Conservation (phyloP, 2,888 invertebrate species). For the Cryptus viduatorius region DNA sequence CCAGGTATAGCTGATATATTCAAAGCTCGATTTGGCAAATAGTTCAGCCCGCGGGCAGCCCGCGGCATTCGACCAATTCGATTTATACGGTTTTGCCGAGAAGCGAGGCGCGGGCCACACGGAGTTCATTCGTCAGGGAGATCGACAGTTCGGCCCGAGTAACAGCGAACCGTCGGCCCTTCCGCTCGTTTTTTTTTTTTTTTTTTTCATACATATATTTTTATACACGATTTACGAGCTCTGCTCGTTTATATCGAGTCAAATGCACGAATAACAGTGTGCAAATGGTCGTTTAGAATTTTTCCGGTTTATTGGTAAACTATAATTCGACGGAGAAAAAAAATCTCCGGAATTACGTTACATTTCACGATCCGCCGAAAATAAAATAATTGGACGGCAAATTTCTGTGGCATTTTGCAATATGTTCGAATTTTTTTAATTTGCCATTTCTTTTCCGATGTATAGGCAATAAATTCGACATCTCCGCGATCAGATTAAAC, state of each 20-base stretch:
- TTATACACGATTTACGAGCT: not conserved
- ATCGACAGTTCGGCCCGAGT: constrained; percentile 19
- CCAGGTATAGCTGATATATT: constrained; percentile 15
- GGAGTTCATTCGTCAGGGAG: constrained; percentile 15
- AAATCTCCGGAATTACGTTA: no score
- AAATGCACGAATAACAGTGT: not conserved
- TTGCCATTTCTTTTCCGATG: no score
- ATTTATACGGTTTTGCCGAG: constrained; percentile 22
- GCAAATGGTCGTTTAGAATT: not conserved
- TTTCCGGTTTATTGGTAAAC: not conserved
- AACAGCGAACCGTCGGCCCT: constrained; percentile 8
- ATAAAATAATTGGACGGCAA: no score
- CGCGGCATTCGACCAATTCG: constrained; percentile 8
- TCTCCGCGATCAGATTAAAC: no score
- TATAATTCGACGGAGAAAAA: not conserved
- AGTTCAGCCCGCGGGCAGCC: constrained; percentile 8
- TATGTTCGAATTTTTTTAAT: no score
- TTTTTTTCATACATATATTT: constrained; percentile 13
- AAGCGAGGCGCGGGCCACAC: not conserved
- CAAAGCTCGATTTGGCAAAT: constrained; percentile 21
- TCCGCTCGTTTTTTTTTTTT: not conserved
- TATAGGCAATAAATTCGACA: no score
- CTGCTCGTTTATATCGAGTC: not conserved
- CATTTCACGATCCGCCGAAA: no score
- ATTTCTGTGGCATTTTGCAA: no score